Conservation (phyloP, 1,140 invertebrate genomes). For the Neotoxoptera formosana region DNA sequence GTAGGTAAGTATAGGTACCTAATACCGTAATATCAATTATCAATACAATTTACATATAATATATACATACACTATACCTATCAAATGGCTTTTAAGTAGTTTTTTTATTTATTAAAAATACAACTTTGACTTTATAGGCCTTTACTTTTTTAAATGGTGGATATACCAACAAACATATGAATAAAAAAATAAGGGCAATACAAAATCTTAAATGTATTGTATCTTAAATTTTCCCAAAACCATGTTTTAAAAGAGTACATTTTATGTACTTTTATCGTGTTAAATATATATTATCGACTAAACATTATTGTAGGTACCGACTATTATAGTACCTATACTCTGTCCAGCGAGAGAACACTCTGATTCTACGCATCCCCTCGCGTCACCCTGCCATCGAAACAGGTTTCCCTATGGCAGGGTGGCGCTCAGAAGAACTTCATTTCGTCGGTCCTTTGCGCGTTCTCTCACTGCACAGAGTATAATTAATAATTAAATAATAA, state of each 20-base stretch:
- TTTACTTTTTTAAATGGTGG: background rate
- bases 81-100: too few species aligned
- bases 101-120: background rate
- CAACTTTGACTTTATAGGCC: background rate
- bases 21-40: background rate
- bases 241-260: background rate
- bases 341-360: too few species aligned
- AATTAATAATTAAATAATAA: too few species aligned
- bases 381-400: too few species aligned
- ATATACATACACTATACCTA: too few species aligned
- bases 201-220: background rate
- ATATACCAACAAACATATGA: background rate
- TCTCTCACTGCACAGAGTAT: too few species aligned
- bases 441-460: too few species aligned
- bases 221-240: background rate
- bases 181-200: background rate
- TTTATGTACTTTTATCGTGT: background rate
- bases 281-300: background rate
- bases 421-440: too few species aligned
- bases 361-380: too few species aligned
- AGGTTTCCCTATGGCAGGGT: too few species aligned
- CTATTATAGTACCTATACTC: too few species aligned
- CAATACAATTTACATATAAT: background rate
- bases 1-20: too few species aligned
- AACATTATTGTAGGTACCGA: background rate